Conservation (phyloP, 2,888 invertebrate genomes). For the Melinaea menophilus region DNA sequence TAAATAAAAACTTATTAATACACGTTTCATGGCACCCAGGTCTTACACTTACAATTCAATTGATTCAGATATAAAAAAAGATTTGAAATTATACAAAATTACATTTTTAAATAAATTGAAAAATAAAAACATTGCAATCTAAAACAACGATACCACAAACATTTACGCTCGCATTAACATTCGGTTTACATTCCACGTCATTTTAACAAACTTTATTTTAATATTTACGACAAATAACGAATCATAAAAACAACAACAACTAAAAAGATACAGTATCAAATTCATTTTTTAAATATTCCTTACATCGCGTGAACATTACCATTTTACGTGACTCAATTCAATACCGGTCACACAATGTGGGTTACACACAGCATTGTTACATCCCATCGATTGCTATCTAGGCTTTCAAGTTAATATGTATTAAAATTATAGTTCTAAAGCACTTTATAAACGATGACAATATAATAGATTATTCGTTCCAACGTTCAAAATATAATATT, state of each 20-base stretch:
- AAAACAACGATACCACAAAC: too few relatives aligned
- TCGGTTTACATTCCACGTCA: neutral
- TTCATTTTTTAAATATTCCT: slow-evolving; percentile 42
- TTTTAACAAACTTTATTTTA: neutral
- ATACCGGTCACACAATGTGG: slow-evolving; percentile 27
- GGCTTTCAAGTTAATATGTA: slow-evolving; percentile 1
- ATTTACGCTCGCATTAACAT: neutral
- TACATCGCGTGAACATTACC: slow-evolving; percentile 37
- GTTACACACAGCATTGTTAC: slow-evolving; percentile 17
- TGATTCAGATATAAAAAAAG: too few relatives aligned
- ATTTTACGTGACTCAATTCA: slow-evolving; percentile 32
- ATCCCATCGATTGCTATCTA: slow-evolving; percentile 10
- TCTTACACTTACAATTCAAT: too few relatives aligned
- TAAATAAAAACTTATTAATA: neutral
- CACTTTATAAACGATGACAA: neutral
- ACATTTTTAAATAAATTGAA: too few relatives aligned
- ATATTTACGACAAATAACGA: neutral
- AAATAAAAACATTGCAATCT: too few relatives aligned
- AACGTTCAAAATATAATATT: slow-evolving; percentile 16
- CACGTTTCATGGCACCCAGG: too few relatives aligned
- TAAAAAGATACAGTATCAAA: slow-evolving; percentile 22
- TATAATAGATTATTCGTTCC: neutral
- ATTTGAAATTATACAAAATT: too few relatives aligned
- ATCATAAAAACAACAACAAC: neutral
- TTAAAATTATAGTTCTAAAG: slow-evolving; percentile 7